A percentile compares a stretch with the other conserved stretches of the same genome.
Evolutionary conservation across 2,113 vertebrate genomes (phyloP).

Genomic region (Sitta europaea): DNA sequence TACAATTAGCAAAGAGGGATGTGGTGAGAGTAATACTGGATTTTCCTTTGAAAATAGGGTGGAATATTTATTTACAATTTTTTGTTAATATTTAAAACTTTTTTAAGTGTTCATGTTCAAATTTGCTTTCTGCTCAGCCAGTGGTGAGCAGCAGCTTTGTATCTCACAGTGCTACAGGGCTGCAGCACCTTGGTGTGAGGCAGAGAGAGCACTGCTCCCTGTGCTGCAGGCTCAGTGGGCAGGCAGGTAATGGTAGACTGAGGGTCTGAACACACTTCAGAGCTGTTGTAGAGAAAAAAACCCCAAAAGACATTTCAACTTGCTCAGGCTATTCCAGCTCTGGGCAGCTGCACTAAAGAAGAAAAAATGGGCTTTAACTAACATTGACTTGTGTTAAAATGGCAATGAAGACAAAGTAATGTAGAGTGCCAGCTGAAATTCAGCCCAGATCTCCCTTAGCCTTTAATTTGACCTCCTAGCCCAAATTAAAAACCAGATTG

Average conservation of each 20-base stretch:
- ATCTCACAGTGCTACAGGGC: fast-evolving
- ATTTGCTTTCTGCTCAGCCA: neutral
- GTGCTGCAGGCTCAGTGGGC: neutral
- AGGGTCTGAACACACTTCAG: neutral
- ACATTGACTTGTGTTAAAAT: neutral
- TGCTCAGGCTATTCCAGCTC: neutral
- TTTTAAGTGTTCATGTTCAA: neutral
- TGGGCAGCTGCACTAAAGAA: neutral
- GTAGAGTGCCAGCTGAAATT: constrained; percentile 13
- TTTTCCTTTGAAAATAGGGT: neutral
- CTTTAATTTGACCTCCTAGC: constrained; percentile 41
- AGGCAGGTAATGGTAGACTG: neutral
- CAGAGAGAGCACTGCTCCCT: neutral
- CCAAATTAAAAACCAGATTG: constrained; percentile 30
- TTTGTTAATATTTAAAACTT: neutral
- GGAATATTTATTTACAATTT: neutral
- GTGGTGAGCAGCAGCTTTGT: neutral
- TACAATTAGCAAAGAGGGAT: neutral
- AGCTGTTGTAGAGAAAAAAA: neutral
- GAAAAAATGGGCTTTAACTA: neutral
- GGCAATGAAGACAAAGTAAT: neutral
- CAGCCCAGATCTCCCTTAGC: constrained; percentile 1
- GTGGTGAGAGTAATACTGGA: fast-evolving
- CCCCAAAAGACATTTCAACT: neutral
- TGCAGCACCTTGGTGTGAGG: neutral